Percentiles rank a stretch among this genome's conserved stretches.
phyloP scores from a whole-genome alignment of 2,113 vertebrate genomes.

The Cyprinodon tularosa region DNA sequence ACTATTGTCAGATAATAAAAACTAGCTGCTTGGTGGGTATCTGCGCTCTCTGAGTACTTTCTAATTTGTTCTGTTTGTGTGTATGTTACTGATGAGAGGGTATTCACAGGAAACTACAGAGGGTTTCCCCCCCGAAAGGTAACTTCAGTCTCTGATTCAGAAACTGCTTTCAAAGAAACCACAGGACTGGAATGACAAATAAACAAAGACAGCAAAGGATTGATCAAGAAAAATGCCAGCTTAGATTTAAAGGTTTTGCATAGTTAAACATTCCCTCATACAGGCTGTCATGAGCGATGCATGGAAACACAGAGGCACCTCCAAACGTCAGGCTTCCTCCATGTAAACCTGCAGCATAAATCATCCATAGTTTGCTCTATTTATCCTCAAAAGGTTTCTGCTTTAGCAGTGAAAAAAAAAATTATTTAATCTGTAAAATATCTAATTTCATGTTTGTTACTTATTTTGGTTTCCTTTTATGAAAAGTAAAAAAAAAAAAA shows the following conservation, averaged over 20 bases:
- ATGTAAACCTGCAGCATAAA: neutral
- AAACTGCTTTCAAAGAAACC: neutral
- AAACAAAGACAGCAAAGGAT: neutral
- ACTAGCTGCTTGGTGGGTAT: no score
- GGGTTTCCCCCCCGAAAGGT: neutral
- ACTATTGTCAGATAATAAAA: no score
- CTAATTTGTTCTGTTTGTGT: neutral
- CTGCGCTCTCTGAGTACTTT: neutral
- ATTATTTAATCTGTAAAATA: neutral
- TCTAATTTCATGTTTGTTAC: neutral
- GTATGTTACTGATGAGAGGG: neutral
- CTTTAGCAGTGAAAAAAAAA: neutral
- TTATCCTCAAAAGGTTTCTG: neutral
- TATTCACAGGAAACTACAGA: neutral
- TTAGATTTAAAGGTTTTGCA: neutral
- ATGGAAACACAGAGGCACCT: neutral
- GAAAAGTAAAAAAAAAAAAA: neutral
- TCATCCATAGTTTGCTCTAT: neutral
- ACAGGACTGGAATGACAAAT: neutral
- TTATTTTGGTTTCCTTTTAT: neutral
- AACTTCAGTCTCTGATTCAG: neutral
- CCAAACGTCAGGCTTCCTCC: neutral
- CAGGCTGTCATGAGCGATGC: neutral
- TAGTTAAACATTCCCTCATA: neutral
- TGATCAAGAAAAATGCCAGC: neutral